Evolutionary conservation across 2,797 vertebrate species (phyloP).

Genomic region (Potorous gilbertii): DNA sequence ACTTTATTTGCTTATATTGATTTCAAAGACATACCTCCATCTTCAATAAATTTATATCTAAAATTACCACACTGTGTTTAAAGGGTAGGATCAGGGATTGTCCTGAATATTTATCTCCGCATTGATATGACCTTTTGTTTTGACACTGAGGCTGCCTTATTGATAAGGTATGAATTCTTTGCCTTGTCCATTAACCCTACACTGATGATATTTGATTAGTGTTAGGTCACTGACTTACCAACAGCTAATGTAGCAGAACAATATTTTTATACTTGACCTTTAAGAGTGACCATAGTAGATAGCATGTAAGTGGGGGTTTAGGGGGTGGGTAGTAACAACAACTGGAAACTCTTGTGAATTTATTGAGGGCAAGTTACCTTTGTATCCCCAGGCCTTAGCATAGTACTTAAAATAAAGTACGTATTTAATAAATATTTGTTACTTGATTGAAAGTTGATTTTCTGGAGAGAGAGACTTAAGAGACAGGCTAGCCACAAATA

Average conservation of each 20-base stretch:
- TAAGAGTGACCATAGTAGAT: neutral
- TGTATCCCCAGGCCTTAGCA: neutral
- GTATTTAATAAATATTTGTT: neutral
- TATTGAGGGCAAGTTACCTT: neutral
- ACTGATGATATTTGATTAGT: neutral
- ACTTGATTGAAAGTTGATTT: neutral
- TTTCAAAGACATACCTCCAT: conserved; percentile 29
- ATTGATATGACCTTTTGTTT: neutral
- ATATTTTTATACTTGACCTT: neutral
- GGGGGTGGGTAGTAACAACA: neutral
- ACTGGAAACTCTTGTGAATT: neutral
- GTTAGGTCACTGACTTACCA: neutral
- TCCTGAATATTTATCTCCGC: neutral
- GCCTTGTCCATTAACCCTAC: neutral
- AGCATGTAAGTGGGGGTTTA: too few species aligned
- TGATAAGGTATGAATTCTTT: neutral
- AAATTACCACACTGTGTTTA: conserved; percentile 31
- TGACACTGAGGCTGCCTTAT: neutral
- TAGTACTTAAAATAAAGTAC: neutral
- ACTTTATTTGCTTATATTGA: conserved; percentile 40
- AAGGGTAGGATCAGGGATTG: neutral
- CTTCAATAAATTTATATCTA: conserved; percentile 31
- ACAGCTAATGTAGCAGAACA: neutral
- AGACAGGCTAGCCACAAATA: neutral
- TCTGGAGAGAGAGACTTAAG: neutral